These are phyloP conservation scores for Halcyon malimbica DNA, from an alignment of 2,113 vertebrate genomes.

Conservation along the genomic window DNA sequence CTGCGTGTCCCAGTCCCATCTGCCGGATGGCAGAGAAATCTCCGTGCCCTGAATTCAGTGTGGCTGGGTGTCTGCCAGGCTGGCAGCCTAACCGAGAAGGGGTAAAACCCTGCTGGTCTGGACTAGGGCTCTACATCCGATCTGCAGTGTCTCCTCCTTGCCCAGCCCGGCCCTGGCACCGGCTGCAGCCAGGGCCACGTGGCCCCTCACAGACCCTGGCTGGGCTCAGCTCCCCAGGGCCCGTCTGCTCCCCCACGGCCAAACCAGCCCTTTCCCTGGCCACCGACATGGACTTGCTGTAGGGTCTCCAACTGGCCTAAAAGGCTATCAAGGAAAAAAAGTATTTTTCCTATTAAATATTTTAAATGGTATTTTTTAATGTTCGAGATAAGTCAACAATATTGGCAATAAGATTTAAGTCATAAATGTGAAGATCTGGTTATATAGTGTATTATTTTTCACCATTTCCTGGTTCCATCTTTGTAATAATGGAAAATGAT, in stretches of 20 bases:
- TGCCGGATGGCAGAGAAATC: fast-evolving
- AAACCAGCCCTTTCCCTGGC: fast-evolving
- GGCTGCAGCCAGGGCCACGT: fast-evolving
- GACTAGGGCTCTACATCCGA: fast-evolving
- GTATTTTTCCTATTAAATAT: neutral
- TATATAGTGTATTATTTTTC: neutral
- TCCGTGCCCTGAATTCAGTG: fast-evolving
- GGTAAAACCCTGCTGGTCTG: too few species aligned
- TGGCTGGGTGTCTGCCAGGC: neutral
- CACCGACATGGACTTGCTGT: fast-evolving
- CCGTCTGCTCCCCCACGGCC: fast-evolving
- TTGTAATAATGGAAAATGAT: neutral
- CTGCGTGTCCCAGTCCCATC: fast-evolving
- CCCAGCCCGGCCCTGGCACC: neutral
- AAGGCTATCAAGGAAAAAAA: neutral
- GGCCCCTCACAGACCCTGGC: fast-evolving
- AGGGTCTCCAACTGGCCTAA: neutral
- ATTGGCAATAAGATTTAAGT: neutral
- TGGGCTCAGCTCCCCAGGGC: fast-evolving
- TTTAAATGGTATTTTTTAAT: neutral
- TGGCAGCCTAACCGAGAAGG: neutral
- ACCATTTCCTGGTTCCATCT: neutral
- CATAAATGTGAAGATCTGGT: neutral
- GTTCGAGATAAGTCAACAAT: neutral
- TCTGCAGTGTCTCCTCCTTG: fast-evolving